Evolutionary conservation across 2,888 invertebrate genomes (phyloP).

Genomic region (Xanthorhoe designata): DNA sequence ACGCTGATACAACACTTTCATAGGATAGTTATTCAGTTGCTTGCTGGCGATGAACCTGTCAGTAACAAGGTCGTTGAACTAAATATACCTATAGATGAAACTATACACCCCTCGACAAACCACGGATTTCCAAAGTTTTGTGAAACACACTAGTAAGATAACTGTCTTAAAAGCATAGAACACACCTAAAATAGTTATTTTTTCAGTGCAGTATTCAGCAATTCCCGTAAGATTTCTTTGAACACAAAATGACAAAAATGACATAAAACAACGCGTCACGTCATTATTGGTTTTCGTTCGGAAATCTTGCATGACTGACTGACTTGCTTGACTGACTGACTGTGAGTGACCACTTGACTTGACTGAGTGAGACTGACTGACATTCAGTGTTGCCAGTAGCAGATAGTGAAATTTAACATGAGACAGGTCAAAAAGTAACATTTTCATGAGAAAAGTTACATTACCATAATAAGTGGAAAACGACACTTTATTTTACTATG

Average conservation of each 20-base stretch:
- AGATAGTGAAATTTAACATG: too few species aligned
- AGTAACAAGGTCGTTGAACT: constrained; percentile 86
- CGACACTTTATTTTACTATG: too few species aligned
- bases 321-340: too few species aligned
- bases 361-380: too few species aligned
- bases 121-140: constrained; percentile 53
- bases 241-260: constrained; percentile 57
- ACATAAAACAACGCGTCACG: constrained; percentile 77
- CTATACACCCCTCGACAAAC: constrained; percentile 62
- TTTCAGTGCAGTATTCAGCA: constrained; percentile 45
- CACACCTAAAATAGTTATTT: constrained; percentile 32
- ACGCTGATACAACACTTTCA: constrained; percentile 72
- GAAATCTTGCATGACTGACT: too few species aligned
- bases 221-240: constrained; percentile 55
- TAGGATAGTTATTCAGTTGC: constrained; percentile 75
- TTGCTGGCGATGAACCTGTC: constrained; percentile 84
- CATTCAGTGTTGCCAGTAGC: too few species aligned
- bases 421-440: too few species aligned
- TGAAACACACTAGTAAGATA: constrained; percentile 49
- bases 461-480: too few species aligned
- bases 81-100: constrained; percentile 81
- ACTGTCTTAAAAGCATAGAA: constrained; percentile 33
- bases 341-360: too few species aligned
- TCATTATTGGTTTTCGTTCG: constrained; percentile 57
- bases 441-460: too few species aligned